Percentiles rank a stretch among this genome's conserved stretches.
phyloP scores from a whole-genome alignment of 2,888 invertebrate genomes.

The Nephrotoma flavescens region DNA sequence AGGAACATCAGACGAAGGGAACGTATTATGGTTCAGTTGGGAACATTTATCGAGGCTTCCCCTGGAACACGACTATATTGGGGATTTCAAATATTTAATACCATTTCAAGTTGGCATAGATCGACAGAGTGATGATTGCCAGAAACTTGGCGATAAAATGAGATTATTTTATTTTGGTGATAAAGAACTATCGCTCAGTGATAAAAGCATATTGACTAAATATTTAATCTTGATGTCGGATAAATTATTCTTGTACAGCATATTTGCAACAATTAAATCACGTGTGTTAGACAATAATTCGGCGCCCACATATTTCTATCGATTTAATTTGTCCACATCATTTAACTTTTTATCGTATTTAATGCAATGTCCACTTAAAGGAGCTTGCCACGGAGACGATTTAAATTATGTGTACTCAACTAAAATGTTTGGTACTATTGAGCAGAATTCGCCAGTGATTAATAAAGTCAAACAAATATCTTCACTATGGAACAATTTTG shows the following conservation, averaged over 20 bases:
- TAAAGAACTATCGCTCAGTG: slow-evolving; percentile 5
- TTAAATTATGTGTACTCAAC: slow-evolving; percentile 24
- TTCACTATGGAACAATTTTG: slow-evolving; percentile 48
- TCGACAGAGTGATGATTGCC: slow-evolving; percentile 11
- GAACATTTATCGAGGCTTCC: neutral
- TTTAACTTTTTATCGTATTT: slow-evolving; percentile 26
- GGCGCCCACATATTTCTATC: slow-evolving; percentile 28
- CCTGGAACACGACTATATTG: neutral
- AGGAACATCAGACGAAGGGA: slow-evolving; percentile 27
- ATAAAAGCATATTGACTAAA: slow-evolving; percentile 15
- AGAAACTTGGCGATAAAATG: neutral
- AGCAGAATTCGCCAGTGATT: slow-evolving; percentile 7
- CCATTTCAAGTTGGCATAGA: slow-evolving; percentile 18
- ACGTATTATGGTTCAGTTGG: slow-evolving; percentile 11
- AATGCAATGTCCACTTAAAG: slow-evolving; percentile 26
- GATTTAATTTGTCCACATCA: slow-evolving; percentile 29
- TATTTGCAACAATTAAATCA: slow-evolving; percentile 16
- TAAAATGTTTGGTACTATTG: slow-evolving; percentile 8
- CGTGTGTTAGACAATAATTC: neutral
- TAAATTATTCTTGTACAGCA: slow-evolving; percentile 30
- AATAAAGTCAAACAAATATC: slow-evolving; percentile 22
- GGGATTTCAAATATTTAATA: slow-evolving; percentile 14
- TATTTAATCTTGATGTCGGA: slow-evolving; percentile 27
- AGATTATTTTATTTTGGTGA: neutral
- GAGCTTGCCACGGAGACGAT: slow-evolving; percentile 29